phyloP scores from a whole-genome alignment of 2,113 vertebrate genomes.

The Hippocampus zosterae region DNA sequence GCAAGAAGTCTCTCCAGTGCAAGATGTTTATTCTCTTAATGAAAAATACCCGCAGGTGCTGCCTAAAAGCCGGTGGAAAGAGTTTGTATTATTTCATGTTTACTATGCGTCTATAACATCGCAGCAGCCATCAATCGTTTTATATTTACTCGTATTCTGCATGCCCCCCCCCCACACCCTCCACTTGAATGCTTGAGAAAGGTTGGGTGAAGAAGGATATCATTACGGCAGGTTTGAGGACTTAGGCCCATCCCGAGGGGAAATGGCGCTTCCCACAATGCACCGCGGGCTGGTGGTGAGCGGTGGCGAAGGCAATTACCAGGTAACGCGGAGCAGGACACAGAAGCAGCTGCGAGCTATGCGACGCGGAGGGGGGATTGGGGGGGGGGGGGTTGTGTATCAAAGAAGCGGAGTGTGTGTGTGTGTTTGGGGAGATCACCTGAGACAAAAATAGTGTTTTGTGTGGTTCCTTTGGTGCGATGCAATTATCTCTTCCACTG shows the following conservation, averaged over 20 bases:
- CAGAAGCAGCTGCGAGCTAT: constrained; percentile 31
- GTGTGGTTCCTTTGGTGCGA: constrained; percentile 21
- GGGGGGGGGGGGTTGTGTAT: constrained; percentile 2
- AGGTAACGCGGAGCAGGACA: constrained; percentile 41
- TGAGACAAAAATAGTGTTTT: constrained; percentile 27
- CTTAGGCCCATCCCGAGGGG: constrained; percentile 38
- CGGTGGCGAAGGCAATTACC: constrained; percentile 57
- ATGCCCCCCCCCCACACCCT: constrained; percentile 3
- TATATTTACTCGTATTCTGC: constrained; percentile 1
- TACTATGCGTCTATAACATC: neutral
- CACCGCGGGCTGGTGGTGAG: constrained; percentile 17
- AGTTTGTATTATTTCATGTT: neutral
- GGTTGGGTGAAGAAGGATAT: constrained; percentile 8
- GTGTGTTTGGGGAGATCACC: constrained; percentile 13
- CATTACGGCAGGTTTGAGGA: constrained; percentile 39
- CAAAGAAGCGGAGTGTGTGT: neutral
- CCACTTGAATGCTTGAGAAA: constrained; percentile 11
- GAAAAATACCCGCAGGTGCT: neutral
- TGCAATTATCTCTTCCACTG: constrained; percentile 25
- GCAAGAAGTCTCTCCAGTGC: neutral
- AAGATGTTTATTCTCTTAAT: neutral
- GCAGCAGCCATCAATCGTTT: too few relatives aligned
- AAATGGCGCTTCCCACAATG: constrained; percentile 48
- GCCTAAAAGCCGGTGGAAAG: neutral
- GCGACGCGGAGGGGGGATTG: constrained; percentile 17